Conservation (phyloP, 2,797 vertebrate genomes). For the Girardinus metallicus region DNA sequence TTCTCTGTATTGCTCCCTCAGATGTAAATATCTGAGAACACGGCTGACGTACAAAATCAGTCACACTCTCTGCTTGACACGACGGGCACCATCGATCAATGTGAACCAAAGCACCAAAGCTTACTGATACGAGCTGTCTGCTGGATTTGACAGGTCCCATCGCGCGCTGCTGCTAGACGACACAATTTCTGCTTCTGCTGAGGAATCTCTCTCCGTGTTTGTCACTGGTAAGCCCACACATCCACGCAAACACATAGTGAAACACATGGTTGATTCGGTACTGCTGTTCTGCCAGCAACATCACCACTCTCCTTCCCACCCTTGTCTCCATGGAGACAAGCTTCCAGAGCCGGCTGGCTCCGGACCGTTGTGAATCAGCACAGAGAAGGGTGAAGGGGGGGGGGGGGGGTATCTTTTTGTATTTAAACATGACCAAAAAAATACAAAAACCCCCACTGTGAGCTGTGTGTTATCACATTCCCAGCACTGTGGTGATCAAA, state of each 20-base stretch:
- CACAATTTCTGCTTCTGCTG: constrained; percentile 36
- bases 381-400: constrained; percentile 45
- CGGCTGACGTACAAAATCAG: constrained; percentile 32
- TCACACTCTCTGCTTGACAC: constrained; percentile 49
- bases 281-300: constrained; percentile 77
- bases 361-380: constrained; percentile 81
- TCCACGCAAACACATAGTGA: constrained; percentile 53
- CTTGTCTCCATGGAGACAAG: constrained; percentile 83
- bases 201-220: constrained; percentile 35
- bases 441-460: constrained; percentile 50
- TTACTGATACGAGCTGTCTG: constrained; percentile 34
- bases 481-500: constrained; percentile 47
- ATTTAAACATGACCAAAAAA: constrained; percentile 58
- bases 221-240: constrained; percentile 45
- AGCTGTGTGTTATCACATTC: constrained; percentile 42
- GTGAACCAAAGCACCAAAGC: constrained; percentile 11
- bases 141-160: constrained; percentile 33
- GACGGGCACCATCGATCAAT: constrained; percentile 52
- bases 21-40: constrained; percentile 37
- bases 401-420: constrained; percentile 63
- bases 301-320: constrained; percentile 79
- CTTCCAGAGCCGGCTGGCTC: constrained; percentile 75
- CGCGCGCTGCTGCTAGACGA: constrained; percentile 28
- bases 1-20: constrained; percentile 6
- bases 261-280: constrained; percentile 67